Evolutionary conservation across 2,797 vertebrate species (phyloP).

Genomic region (Channallabes apus): DNA sequence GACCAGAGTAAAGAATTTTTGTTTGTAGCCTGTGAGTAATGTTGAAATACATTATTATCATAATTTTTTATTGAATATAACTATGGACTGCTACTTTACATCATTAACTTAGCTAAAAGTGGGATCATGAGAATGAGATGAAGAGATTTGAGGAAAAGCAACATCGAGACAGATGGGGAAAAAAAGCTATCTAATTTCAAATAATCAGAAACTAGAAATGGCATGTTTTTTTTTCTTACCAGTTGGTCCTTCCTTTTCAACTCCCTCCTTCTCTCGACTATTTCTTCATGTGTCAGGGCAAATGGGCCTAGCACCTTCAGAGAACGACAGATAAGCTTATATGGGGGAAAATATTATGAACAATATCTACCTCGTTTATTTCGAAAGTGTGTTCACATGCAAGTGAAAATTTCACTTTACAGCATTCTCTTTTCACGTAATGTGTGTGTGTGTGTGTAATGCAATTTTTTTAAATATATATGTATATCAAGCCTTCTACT

Average conservation of each 20-base stretch:
- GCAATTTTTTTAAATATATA: not conserved
- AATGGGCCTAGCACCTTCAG: conserved; percentile 78
- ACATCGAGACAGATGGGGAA: not conserved
- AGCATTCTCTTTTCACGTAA: not conserved
- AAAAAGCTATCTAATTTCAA: not conserved
- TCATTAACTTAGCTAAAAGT: not conserved
- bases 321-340: not conserved
- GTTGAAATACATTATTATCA: not conserved
- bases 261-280: conserved; percentile 79
- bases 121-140: not conserved
- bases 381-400: not conserved
- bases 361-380: not conserved
- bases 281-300: conserved; percentile 78
- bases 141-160: conserved; percentile 17
- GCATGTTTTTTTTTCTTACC: conserved; percentile 50
- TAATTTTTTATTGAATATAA: not conserved
- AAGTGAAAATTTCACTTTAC: not conserved
- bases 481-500: not conserved
- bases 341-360: not conserved
- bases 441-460: not conserved
- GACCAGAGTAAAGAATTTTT: not conserved
- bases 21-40: not conserved
- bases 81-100: not conserved
- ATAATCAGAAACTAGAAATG: not conserved
- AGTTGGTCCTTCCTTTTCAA: conserved; percentile 64